phyloP scores from a whole-genome alignment of 2,797 vertebrate species.

The Melanotaenia trifasciata region DNA sequence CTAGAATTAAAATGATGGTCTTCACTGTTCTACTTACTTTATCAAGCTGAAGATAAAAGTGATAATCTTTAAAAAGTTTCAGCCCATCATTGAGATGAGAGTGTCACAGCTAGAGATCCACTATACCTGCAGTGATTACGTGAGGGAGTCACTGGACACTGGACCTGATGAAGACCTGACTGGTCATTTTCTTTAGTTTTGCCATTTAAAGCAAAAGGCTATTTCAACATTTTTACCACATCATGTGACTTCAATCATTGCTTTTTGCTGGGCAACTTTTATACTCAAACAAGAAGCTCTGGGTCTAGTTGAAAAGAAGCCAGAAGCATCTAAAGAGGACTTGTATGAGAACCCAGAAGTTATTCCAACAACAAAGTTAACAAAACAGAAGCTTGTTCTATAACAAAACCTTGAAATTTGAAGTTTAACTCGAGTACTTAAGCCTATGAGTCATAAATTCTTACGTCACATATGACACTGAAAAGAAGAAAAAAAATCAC shows the following conservation, averaged over 20 bases:
- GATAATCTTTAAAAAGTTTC: background rate
- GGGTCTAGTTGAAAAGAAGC: background rate
- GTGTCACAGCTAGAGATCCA: background rate
- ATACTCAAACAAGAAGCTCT: no score
- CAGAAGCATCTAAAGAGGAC: background rate
- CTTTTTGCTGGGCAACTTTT: no score
- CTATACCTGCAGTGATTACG: background rate
- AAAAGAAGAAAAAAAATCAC: background rate
- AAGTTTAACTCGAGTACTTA: background rate
- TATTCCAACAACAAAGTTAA: background rate
- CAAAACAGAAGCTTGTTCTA: background rate
- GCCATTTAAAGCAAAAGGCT: background rate
- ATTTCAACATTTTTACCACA: background rate
- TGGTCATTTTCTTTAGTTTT: no score
- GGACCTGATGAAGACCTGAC: background rate
- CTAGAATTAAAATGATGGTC: background rate
- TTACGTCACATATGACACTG: background rate
- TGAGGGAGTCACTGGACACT: background rate
- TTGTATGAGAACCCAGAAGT: no score
- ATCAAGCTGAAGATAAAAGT: background rate
- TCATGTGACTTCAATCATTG: no score
- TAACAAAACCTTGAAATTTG: no score
- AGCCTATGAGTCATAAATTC: background rate
- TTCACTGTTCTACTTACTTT: background rate
- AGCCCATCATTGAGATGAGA: background rate